Evolutionary conservation across 2,888 invertebrate genomes (phyloP).

Genomic region (Diplolepis rosae): DNA sequence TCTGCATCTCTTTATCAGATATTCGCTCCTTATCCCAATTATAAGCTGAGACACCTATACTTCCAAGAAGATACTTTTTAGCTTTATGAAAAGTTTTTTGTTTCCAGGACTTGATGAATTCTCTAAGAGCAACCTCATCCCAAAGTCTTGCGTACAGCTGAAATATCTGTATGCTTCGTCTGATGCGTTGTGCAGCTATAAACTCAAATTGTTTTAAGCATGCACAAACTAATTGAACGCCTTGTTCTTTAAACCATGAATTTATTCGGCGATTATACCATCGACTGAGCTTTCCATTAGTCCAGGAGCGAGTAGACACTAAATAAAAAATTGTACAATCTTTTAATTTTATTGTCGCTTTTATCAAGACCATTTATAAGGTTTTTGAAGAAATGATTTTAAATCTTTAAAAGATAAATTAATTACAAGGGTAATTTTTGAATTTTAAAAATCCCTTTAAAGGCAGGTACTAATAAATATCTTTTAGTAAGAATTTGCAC

Average conservation of each 20-base stretch:
- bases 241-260: conserved; percentile 62
- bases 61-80: conserved; percentile 76
- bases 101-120: conserved; percentile 75
- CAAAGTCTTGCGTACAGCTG: conserved; percentile 79
- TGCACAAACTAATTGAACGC: conserved; percentile 56
- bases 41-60: conserved; percentile 76
- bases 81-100: conserved; percentile 73
- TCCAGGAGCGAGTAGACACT: neutral
- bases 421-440: too few species aligned
- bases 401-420: too few species aligned
- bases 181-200: conserved; percentile 77
- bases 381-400: too few species aligned
- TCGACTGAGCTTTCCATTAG: conserved; percentile 26
- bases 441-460: too few species aligned
- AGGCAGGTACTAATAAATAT: too few species aligned
- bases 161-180: conserved; percentile 80
- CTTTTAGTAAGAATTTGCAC: too few species aligned
- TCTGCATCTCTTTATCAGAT: conserved; percentile 76
- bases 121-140: conserved; percentile 78
- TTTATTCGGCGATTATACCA: conserved; percentile 55
- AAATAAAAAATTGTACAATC: neutral
- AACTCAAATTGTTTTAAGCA: conserved; percentile 67
- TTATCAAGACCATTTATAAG: too few species aligned
- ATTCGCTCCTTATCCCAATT: conserved; percentile 80
- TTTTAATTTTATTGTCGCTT: too few species aligned